phyloP scores from a whole-genome alignment of 2,888 invertebrate genomes.

The Heteromurus nitidus region DNA sequence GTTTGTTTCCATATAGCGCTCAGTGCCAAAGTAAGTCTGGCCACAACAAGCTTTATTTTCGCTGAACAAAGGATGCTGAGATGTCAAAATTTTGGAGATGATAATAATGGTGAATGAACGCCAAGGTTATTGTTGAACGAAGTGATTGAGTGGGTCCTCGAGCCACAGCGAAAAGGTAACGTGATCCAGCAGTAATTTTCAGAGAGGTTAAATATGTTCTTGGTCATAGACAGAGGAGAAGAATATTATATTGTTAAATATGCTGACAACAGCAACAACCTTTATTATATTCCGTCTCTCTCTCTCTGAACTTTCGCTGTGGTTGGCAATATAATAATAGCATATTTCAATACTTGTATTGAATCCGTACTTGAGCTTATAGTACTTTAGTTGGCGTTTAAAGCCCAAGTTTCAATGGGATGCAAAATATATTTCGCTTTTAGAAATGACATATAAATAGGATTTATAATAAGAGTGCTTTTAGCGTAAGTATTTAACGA shows the following conservation, averaged over 20 bases:
- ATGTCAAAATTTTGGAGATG: constrained; percentile 43
- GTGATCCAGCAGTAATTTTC: constrained; percentile 35
- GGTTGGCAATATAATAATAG: no score
- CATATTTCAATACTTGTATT: no score
- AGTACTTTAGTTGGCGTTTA: no score
- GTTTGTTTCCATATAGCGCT: no score
- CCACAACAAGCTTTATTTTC: not conserved
- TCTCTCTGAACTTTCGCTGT: no score
- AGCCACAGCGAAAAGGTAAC: constrained; percentile 53
- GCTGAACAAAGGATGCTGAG: constrained; percentile 1
- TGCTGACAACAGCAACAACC: not conserved
- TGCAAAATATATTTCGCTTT: not conserved
- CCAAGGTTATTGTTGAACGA: constrained; percentile 50
- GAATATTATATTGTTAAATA: not conserved
- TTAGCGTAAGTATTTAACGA: not conserved
- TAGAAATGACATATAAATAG: constrained; percentile 21
- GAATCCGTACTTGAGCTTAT: no score
- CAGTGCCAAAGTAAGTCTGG: no score
- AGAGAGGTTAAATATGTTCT: not conserved
- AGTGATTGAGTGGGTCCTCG: constrained; percentile 63
- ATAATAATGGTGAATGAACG: constrained; percentile 45
- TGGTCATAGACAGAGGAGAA: not conserved
- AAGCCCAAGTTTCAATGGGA: constrained; percentile 40
- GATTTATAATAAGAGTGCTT: not conserved
- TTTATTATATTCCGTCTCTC: no score